Base-by-base conservation (phyloP, 2,797 vertebrate genomes). In the Atherinosoma microstoma region DNA sequence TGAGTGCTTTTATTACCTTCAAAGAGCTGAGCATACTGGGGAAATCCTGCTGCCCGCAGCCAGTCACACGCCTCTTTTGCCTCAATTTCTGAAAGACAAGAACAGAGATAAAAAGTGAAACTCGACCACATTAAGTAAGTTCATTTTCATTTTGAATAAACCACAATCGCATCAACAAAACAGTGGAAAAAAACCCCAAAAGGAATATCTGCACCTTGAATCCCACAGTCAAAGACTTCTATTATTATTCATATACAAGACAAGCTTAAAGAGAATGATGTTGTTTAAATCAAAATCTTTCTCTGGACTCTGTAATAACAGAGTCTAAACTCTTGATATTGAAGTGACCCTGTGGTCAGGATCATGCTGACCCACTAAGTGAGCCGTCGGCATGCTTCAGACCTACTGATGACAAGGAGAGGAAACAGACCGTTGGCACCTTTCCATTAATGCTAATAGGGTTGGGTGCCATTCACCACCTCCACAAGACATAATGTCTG, bases 51-150 rank as follows among this genome's bases (percentile, higher is more conserved):
- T 22, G 98, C 98, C 76, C 97, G 95, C 86, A 99, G 94, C 98
- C 98, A 99, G 86, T 98, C 97, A 76, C 98, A 99, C 56, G 97
- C 97, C 88, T 98, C 97, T 83, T 99, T 99, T 0, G 97, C 98
- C 83, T 99, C 98, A 0, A 98, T 96, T 94, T 99, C 98, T 99
- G 94, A 81, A 95, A 92, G 76, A 92, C 27, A 95, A 83, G 66
- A 85, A 79, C 64, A 35, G 15, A 34, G 36, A 74, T 45, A 24
- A 78, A 76, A 80, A 63, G 51, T 54, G 45, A 84, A 81, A 78
- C 4, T 45, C 2, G 62, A 57, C 27, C n/a, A 67, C 35, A 54
- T 63, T 6, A 32, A 12, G 18, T 15, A 16, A 64, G 29, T 61
- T 69, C 2, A 66, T 60, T 78, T 73, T 59, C 7, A 63, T 61